Conservation (phyloP, 1,140 invertebrate species). For the Drosophila grimshawi region DNA sequence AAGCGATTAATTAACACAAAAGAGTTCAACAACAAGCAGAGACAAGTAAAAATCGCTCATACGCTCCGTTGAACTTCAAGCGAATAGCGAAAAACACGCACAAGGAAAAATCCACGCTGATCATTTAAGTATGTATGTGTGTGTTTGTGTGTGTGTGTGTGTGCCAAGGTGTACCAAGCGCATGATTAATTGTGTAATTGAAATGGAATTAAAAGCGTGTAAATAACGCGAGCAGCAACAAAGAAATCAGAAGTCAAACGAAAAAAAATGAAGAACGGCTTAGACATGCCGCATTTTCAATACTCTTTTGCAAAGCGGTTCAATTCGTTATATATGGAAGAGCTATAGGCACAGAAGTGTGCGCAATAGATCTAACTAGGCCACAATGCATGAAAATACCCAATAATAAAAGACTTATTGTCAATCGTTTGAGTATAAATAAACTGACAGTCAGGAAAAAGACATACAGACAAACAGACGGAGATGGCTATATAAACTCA, state of each 20-base stretch:
- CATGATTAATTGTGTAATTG: conserved; percentile 79
- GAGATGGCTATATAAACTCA: too few relatives aligned
- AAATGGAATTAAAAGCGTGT: conserved; percentile 79
- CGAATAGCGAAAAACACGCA: conserved; percentile 51
- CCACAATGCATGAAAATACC: too few relatives aligned
- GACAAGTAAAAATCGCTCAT: conserved; percentile 73
- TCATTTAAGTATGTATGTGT: neutral
- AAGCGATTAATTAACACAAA: conserved; percentile 82
- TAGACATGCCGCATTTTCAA: too few relatives aligned
- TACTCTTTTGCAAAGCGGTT: too few relatives aligned
- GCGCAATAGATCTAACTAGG: too few relatives aligned
- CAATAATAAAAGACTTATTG: too few relatives aligned
- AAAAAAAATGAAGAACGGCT: neutral
- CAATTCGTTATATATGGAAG: too few relatives aligned
- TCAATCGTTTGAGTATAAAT: too few relatives aligned
- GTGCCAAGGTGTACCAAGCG: conserved; percentile 74
- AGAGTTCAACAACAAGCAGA: conserved; percentile 72
- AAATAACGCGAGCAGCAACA: conserved; percentile 45
- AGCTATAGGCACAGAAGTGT: too few relatives aligned
- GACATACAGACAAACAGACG: too few relatives aligned
- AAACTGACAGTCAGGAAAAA: too few relatives aligned
- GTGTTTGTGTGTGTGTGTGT: conserved; percentile 37
- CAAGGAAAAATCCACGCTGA: conserved; percentile 47
- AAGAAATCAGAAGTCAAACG: conserved; percentile 14
- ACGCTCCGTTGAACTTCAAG: conserved; percentile 73